Percentiles rank a stretch among this genome's conserved stretches.
Conservation (phyloP, 2,888 invertebrate species). For the Eilema griseolum region DNA sequence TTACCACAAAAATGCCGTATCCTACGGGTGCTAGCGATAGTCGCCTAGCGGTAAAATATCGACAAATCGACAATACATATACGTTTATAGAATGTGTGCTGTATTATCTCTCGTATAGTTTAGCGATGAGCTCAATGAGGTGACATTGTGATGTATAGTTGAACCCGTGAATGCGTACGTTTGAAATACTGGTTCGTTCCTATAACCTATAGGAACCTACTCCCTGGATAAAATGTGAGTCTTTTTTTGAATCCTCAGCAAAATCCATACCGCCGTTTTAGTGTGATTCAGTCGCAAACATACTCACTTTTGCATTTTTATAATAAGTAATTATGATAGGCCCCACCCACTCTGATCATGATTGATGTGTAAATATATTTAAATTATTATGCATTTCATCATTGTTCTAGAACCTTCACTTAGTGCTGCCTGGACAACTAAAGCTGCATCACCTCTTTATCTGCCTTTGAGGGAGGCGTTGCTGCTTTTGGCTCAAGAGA, state of each 20-base stretch:
- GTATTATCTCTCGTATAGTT: background rate
- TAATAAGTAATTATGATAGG: too few relatives aligned
- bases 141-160: background rate
- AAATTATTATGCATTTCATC: too few relatives aligned
- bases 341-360: too few relatives aligned
- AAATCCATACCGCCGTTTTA: too few relatives aligned
- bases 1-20: constrained; percentile 4
- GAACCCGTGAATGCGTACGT: background rate
- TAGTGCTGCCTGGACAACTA: background rate
- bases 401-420: too few relatives aligned
- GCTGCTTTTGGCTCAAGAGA: background rate
- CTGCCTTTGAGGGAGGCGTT: background rate
- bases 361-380: too few relatives aligned
- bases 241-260: too few relatives aligned
- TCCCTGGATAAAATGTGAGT: background rate
- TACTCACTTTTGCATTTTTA: too few relatives aligned
- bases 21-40: constrained; percentile 1
- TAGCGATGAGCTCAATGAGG: background rate
- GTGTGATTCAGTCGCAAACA: too few relatives aligned
- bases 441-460: background rate
- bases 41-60: background rate
- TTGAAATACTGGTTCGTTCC: too few relatives aligned
- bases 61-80: background rate
- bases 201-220: background rate
- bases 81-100: background rate